These are phyloP conservation scores for Puntigrus tetrazona DNA, from an alignment of 2,113 vertebrate species.

Conservation along the genomic window DNA sequence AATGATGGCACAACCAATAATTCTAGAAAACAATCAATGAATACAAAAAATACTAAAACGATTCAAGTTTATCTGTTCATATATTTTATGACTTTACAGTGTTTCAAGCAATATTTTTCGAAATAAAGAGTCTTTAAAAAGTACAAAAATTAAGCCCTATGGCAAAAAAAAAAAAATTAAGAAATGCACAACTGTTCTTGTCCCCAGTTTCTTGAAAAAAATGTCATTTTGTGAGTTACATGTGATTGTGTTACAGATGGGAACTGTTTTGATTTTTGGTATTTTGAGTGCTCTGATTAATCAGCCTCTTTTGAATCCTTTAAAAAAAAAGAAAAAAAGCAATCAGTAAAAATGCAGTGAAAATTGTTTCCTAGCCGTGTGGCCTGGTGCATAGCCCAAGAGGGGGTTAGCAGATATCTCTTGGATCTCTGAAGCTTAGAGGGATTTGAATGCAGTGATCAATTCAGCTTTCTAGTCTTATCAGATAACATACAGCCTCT, in stretches of 20 bases:
- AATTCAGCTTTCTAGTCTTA: conserved; percentile 63
- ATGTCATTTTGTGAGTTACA: conserved; percentile 44
- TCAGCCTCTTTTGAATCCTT: conserved; percentile 55
- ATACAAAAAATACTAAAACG: not conserved
- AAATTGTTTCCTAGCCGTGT: conserved; percentile 73
- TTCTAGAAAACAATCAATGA: not conserved
- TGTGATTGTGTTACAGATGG: conserved; percentile 60
- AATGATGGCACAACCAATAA: not conserved
- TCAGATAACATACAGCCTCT: conserved; percentile 70
- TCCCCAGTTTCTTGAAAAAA: not conserved
- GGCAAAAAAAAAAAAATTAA: not conserved
- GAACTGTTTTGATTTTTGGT: conserved; percentile 65
- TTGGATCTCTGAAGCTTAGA: conserved; percentile 70
- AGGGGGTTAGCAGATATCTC: conserved; percentile 64
- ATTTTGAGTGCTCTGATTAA: conserved; percentile 64
- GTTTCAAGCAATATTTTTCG: not conserved
- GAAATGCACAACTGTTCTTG: not conserved
- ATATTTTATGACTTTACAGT: not conserved
- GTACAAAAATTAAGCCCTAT: not conserved
- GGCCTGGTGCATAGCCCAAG: conserved; percentile 61
- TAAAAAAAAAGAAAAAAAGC: conserved; percentile 54
- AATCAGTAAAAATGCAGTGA: conserved; percentile 70
- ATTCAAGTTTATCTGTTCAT: not conserved
- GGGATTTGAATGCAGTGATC: conserved; percentile 69
- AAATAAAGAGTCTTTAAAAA: not conserved